phyloP scores from a whole-genome alignment of 2,797 vertebrate species.

The Anabacerthia variegaticeps region DNA sequence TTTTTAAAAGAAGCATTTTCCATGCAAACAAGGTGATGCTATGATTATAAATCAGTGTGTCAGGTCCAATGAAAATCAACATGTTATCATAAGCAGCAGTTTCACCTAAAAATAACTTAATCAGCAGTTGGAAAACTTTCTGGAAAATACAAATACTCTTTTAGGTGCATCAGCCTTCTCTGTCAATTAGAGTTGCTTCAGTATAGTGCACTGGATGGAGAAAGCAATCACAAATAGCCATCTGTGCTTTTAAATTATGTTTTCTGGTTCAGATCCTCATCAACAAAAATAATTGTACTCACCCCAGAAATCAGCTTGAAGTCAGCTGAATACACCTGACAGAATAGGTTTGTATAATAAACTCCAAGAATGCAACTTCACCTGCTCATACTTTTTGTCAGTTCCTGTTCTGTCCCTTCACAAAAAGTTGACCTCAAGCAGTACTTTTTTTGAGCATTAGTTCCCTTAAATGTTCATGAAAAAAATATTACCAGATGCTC shows the following conservation, averaged over 20 bases:
- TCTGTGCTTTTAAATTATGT: neutral
- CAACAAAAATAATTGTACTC: neutral
- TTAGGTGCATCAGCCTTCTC: slow-evolving; percentile 23
- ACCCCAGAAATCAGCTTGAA: neutral
- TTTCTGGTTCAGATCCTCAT: neutral
- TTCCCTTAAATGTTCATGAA: neutral
- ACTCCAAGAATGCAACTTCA: neutral
- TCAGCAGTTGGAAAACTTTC: slow-evolving; percentile 45
- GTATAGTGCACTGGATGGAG: neutral
- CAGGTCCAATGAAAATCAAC: neutral
- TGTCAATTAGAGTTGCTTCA: slow-evolving; percentile 30
- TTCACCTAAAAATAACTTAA: slow-evolving; percentile 38
- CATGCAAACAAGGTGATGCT: neutral
- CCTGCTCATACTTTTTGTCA: neutral
- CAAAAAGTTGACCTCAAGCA: neutral
- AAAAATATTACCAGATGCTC: neutral
- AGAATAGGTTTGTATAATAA: neutral
- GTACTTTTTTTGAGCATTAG: neutral
- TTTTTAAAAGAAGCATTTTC: neutral
- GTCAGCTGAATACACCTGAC: neutral
- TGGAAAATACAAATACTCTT: slow-evolving; percentile 8
- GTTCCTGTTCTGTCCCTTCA: neutral
- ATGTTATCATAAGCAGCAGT: slow-evolving; percentile 11
- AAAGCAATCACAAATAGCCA: neutral
- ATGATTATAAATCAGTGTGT: neutral